Evolutionary conservation across 2,113 vertebrate species (phyloP).

Genomic region (Peromyscus polionotus): DNA sequence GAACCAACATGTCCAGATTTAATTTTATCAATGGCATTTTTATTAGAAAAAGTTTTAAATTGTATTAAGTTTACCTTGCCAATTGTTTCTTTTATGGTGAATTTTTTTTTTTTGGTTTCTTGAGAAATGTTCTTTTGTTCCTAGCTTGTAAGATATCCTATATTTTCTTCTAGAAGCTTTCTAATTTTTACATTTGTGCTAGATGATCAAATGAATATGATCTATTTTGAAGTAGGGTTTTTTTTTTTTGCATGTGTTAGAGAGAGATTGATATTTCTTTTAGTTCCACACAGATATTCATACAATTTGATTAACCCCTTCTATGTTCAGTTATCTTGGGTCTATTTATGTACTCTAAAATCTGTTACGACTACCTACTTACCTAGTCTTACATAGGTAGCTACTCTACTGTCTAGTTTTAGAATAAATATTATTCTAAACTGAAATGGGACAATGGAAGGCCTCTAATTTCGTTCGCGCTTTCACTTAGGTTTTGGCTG

Average conservation of each 20-base stretch:
- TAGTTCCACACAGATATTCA: neutral
- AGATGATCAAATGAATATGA: neutral
- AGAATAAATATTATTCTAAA: neutral
- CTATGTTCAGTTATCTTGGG: neutral
- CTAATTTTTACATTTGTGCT: neutral
- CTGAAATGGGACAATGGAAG: neutral
- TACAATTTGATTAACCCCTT: neutral
- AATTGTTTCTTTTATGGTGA: neutral
- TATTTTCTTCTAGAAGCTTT: neutral
- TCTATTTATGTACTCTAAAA: neutral
- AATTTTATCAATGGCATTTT: neutral
- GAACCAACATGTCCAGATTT: neutral
- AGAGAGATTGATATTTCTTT: neutral
- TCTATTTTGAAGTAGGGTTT: neutral
- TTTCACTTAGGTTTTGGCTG: neutral
- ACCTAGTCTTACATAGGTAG: neutral
- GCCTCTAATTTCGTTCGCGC: neutral
- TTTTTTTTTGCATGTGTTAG: neutral
- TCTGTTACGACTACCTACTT: neutral
- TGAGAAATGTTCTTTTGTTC: neutral
- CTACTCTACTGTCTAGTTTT: neutral
- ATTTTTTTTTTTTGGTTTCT: neutral
- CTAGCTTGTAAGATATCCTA: neutral
- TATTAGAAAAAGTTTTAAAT: neutral
- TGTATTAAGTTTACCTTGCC: neutral